Percentiles rank a stretch among this genome's conserved stretches.
Evolutionary conservation across 2,888 invertebrate species (phyloP).

Genomic region (Cyaniris semiargus): DNA sequence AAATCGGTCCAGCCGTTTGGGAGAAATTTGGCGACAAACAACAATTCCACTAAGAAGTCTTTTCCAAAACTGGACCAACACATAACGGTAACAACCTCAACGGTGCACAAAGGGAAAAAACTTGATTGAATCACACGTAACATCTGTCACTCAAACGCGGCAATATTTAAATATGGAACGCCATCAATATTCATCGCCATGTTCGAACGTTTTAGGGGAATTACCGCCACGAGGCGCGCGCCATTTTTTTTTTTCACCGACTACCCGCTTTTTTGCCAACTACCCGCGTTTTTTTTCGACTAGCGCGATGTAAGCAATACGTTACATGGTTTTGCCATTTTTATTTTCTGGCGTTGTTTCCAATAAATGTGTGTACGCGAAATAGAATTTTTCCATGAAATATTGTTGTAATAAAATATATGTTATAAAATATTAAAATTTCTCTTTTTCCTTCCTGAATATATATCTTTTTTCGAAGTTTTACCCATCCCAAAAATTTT

Average conservation of each 20-base stretch:
- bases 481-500: too few species aligned
- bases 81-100: too few species aligned
- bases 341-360: background rate
- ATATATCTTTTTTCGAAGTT: background rate
- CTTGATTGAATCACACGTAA: background rate
- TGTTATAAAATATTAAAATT: background rate
- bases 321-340: conserved; percentile 13
- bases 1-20: too few species aligned
- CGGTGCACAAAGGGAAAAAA: background rate
- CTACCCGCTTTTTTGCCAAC: conserved; percentile 1
- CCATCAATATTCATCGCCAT: conserved; percentile 16
- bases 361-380: background rate
- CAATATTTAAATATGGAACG: conserved; percentile 9
- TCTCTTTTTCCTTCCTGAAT: too few species aligned
- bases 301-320: conserved; percentile 4
- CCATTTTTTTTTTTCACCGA: background rate
- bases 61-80: too few species aligned
- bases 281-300: conserved; percentile 3
- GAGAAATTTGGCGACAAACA: too few species aligned
- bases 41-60: too few species aligned
- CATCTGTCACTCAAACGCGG: background rate
- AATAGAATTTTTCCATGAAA: background rate
- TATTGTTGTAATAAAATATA: background rate
- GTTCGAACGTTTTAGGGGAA: conserved; percentile 14
- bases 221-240: conserved; percentile 4